Base-by-base conservation (phyloP, 1,140 invertebrate genomes). In the Cydia amplana region DNA sequence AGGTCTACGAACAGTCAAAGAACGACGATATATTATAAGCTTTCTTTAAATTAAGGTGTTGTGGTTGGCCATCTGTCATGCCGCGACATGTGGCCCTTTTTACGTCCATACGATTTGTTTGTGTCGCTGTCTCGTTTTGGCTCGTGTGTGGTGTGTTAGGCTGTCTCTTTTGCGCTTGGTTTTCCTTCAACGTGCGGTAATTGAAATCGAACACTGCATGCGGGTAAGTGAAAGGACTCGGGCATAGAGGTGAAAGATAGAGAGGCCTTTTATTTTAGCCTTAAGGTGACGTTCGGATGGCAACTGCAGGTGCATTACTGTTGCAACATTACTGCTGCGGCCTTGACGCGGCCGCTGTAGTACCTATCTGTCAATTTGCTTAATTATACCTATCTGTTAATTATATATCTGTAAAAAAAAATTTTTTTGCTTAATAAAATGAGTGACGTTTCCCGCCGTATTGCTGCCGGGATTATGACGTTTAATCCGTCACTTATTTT, bases 201-300 rank as follows among this genome's bases (percentile, higher is more conserved):
- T 90, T 91, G 89, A 91, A 91, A 90, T 84, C 84, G 87, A 89
- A 87, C 86, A 87, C 86, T 88, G 83, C 85, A 90, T 90, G 86
- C 89, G 89, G 88, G 89, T 80, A 84, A 90, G 88, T 87, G 87
- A 90, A 91, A 91, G 87, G 85, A 85, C 82, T 83, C 78, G 75
- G 79, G 74, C 84, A 88, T 80, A 89, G 86, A 91, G 81, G 81
- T 88, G 79, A 74, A 72, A 40, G 51, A 25, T 25, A 73, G 73
- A 63, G 32, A 5, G 36, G 78, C 74, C 78, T 72, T 76, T 77
- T 55, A 40, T 9, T 40, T 40, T 40, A 40, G 32, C 32, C 32
- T 36, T 7, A 36, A 36, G 32, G 7, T 36, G 4, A 32, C 28
- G 28, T 32, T 32, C 4, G 28, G 28, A 32, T 32, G 3, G 28